Conservation (phyloP, 2,113 vertebrate genomes). For the Mormyrus lacerda region DNA sequence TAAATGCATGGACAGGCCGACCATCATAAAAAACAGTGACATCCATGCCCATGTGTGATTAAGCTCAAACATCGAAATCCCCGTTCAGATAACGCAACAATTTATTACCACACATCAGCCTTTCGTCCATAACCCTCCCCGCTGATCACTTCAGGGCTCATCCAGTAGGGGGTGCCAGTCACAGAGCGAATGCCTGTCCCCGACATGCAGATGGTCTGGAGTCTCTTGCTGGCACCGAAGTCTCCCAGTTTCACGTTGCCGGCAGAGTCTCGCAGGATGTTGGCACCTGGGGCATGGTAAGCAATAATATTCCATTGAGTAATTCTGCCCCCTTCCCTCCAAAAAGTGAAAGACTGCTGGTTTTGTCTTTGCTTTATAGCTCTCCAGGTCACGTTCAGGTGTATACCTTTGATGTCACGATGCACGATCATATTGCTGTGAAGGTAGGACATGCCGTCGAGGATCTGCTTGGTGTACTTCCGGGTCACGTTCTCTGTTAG, state of each 20-base stretch:
- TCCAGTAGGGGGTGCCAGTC: slow-evolving; percentile 94
- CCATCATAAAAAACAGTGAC: not conserved
- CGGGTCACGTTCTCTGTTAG: slow-evolving; percentile 90
- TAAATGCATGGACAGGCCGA: not conserved
- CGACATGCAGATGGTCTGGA: slow-evolving; percentile 95
- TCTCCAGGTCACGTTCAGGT: not conserved
- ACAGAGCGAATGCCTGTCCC: slow-evolving; percentile 85
- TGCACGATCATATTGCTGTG: slow-evolving; percentile 99
- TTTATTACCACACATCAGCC: slow-evolving; percentile 80
- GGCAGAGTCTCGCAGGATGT: slow-evolving; percentile 86
- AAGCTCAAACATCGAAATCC: not conserved
- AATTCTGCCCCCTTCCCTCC: not conserved
- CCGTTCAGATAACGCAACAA: not conserved
- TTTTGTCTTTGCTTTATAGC: not conserved
- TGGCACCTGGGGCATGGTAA: slow-evolving; percentile 69
- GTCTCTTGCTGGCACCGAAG: slow-evolving; percentile 89
- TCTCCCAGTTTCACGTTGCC: slow-evolving; percentile 95
- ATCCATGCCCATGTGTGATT: not conserved
- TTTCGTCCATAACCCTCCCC: slow-evolving; percentile 92
- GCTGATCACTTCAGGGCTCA: slow-evolving; percentile 96
- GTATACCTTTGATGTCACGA: slow-evolving; percentile 87
- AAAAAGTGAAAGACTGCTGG: not conserved
- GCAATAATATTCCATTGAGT: not conserved
- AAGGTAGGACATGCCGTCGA: slow-evolving; percentile 90
- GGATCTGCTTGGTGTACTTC: slow-evolving; percentile 90